Conservation (phyloP, 1,140 invertebrate genomes). For the honey bee (Apis mellifera) region Amel_HAv3.1 CM009943.2:241501-242000, state of each 20-base stretch:
- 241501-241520: background rate
- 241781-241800: too few relatives aligned
- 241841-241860: too few relatives aligned
- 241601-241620: background rate
- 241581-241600: background rate
- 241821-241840: too few relatives aligned
- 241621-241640: too few relatives aligned
- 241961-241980: too few relatives aligned
- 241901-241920: too few relatives aligned
- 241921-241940: too few relatives aligned
- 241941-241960: too few relatives aligned
- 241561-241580: background rate
- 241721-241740: background rate
- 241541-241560: background rate
- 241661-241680: too few relatives aligned
- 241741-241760: background rate
- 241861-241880: too few relatives aligned
- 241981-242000: background rate
- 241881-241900: too few relatives aligned
- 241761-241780: background rate
- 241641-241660: background rate
- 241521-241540: background rate
- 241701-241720: background rate
- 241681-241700: background rate
- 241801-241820: too few relatives aligned